phyloP scores from a whole-genome alignment of 2,797 vertebrate species.

The Pelodytes ibericus region DNA sequence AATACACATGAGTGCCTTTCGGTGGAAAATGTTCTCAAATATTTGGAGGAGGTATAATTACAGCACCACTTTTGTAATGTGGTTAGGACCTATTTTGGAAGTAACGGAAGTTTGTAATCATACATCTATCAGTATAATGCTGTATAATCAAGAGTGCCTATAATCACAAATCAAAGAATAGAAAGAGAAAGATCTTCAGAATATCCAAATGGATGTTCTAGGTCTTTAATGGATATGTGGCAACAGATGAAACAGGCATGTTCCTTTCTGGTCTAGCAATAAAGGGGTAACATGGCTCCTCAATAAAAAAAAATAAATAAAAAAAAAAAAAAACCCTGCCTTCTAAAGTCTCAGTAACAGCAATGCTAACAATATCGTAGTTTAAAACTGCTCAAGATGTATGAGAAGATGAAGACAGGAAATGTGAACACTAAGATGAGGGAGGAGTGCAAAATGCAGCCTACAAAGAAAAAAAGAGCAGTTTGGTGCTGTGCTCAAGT shows the following conservation, averaged over 20 bases:
- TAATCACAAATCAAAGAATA: neutral
- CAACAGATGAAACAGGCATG: too few relatives aligned
- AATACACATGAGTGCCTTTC: too few relatives aligned
- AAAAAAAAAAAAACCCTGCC: too few relatives aligned
- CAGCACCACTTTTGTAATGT: neutral
- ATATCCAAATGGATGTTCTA: neutral
- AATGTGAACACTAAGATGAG: conserved; percentile 36
- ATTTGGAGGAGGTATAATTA: neutral
- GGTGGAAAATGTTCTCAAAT: too few relatives aligned
- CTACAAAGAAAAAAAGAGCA: conserved; percentile 21
- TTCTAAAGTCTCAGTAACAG: neutral
- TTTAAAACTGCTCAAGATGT: too few relatives aligned
- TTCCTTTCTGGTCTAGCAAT: too few relatives aligned
- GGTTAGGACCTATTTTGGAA: neutral
- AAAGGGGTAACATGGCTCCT: too few relatives aligned
- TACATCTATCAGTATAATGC: neutral
- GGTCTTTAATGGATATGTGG: too few relatives aligned
- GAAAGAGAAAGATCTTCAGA: neutral
- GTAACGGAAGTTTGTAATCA: neutral
- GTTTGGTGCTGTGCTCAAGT: neutral
- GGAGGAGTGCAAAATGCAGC: conserved; percentile 33
- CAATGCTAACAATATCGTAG: conserved; percentile 17
- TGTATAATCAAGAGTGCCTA: neutral
- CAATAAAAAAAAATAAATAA: too few relatives aligned
- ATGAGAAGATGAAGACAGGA: conserved; percentile 35